Evolutionary conservation across 2,888 invertebrate species (phyloP).

Genomic region (Syrista parreyssii): DNA sequence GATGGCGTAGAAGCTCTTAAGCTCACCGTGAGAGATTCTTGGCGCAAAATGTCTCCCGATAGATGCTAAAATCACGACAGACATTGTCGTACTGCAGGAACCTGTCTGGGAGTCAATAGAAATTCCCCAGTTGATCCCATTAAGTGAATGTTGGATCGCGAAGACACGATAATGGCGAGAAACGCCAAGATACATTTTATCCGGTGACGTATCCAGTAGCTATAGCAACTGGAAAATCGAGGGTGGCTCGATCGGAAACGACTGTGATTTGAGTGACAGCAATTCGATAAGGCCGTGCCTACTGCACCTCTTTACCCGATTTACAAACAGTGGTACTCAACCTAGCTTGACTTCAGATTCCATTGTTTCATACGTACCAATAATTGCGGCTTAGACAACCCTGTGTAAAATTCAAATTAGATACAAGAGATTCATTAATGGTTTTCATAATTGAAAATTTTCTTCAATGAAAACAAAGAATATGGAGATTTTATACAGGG

Average conservation of each 20-base stretch:
- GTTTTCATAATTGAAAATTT: too few species aligned
- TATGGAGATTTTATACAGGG: too few species aligned
- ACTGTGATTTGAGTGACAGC: slow-evolving; percentile 23
- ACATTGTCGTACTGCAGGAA: neutral
- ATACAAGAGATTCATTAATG: too few species aligned
- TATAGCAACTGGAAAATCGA: slow-evolving; percentile 17
- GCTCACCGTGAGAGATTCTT: neutral
- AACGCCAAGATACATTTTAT: neutral
- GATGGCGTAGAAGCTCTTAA: neutral
- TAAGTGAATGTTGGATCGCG: neutral
- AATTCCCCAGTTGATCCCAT: neutral
- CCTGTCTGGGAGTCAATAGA: neutral
- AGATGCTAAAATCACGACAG: neutral
- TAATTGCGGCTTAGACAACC: too few species aligned
- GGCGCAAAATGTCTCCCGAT: neutral
- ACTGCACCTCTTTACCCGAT: neutral
- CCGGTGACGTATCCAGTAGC: neutral
- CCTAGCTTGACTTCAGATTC: too few species aligned
- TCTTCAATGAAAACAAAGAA: too few species aligned
- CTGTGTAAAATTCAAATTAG: too few species aligned
- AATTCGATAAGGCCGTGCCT: slow-evolving; percentile 11
- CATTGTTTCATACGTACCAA: too few species aligned
- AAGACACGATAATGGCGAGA: neutral
- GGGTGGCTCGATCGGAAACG: slow-evolving; percentile 2
- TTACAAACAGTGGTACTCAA: neutral